Evolutionary conservation across 1,140 invertebrate genomes (phyloP), one percentile per base, ranked within the genome.

Genomic region (Ceratitis capitata): DNA sequence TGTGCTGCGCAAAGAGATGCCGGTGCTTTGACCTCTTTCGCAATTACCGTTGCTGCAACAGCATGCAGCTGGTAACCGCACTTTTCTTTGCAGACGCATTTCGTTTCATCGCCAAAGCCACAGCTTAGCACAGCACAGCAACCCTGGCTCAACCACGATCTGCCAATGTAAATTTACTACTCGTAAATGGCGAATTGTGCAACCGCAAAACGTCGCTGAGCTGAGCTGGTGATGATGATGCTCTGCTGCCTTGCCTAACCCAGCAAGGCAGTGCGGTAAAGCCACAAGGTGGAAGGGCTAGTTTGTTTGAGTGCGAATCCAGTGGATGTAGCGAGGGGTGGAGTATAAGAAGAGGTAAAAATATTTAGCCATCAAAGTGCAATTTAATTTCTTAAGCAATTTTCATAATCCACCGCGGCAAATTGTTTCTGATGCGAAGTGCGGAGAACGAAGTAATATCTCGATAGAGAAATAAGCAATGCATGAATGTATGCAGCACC

Each of bases 361-460:
- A 12, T 53, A 19, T 69, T 12, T 35, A 78, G 1, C 69, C 69
- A 35, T 32, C 10, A 84, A 58, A 84, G 83, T 84, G 88, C 89
- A 90, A 90, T 90, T 90, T 90, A 90, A 90, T 90, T 90, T 90
- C 89, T 90, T 90, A 89, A 90, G 89, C 89, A 90, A 90, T 90
- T 90, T 90, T 90, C 89, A 89, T 90, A 90, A 90, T 90, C 89
- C 90, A 87, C 88, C 89, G 87, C 86, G 88, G 89, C 89, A 90
- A 90, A 90, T 90, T 90, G 89, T 90, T 90, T 90, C 89, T 90
- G 89, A 90, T 90, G 89, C 87, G 64, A 6, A 74, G 58, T 32
- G n/a, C n/a, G n/a, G n/a, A n/a, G n/a, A n/a, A n/a, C n/a, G n/a
- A n/a, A n/a, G n/a, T n/a, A n/a, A n/a, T n/a, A n/a, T n/a, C n/a